Evolutionary conservation across 2,888 invertebrate genomes (phyloP).

Genomic region (Drosophila pseudotakahashii): DNA sequence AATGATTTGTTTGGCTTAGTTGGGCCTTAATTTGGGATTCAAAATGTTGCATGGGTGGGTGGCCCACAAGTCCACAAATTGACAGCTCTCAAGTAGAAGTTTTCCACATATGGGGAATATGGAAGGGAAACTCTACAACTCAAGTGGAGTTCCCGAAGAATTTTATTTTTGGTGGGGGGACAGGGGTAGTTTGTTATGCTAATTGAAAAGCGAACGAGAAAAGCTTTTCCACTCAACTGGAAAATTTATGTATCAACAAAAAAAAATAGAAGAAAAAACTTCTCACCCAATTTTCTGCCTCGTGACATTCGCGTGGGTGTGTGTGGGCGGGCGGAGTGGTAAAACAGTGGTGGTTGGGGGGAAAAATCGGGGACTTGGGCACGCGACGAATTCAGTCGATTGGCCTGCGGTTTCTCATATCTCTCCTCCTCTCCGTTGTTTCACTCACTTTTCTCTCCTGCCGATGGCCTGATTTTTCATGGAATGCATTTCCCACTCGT

Average conservation of each 20-base stretch:
- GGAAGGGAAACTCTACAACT: constrained; percentile 24
- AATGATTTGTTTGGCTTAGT: constrained; percentile 63
- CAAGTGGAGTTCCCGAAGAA: constrained; percentile 51
- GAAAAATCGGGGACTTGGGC: constrained; percentile 37
- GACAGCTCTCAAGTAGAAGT: constrained; percentile 39
- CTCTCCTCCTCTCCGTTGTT: neutral
- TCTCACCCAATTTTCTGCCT: constrained; percentile 80
- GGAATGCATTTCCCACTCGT: constrained; percentile 42
- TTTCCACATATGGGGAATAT: constrained; percentile 6
- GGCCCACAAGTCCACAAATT: constrained; percentile 11
- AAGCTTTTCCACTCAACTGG: constrained; percentile 60
- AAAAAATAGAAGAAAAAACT: constrained; percentile 36
- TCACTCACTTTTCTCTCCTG: constrained; percentile 20
- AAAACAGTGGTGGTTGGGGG: constrained; percentile 9
- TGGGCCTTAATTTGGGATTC: constrained; percentile 19
- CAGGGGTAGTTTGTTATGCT: constrained; percentile 70
- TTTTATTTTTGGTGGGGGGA: neutral
- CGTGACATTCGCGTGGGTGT: constrained; percentile 63
- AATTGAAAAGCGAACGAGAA: constrained; percentile 67
- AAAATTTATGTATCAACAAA: constrained; percentile 61
- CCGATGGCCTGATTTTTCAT: constrained; percentile 35
- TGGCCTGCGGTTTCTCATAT: constrained; percentile 36
- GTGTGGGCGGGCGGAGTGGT: constrained; percentile 4
- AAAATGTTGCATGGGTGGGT: constrained; percentile 49
- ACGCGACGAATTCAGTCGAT: constrained; percentile 57